Evolutionary conservation across 2,888 invertebrate genomes (phyloP).

Genomic region (Lepidocyrtinus sp.): DNA sequence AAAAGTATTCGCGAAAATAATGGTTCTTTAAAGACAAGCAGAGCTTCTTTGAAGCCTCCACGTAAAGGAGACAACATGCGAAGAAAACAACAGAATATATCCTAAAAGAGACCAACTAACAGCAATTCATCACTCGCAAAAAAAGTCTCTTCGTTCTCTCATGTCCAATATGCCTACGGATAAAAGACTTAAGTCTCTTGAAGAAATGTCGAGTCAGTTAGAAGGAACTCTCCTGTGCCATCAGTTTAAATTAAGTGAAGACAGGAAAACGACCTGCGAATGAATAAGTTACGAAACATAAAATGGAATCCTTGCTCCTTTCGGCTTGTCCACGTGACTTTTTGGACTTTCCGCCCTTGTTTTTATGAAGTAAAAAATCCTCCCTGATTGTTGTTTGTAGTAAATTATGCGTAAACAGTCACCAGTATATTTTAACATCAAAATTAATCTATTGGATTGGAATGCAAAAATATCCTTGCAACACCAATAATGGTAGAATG

Average conservation of each 20-base stretch:
- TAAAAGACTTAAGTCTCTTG: slow-evolving; percentile 33
- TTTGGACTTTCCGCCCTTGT: not conserved
- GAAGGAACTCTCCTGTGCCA: no score
- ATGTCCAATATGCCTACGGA: not conserved
- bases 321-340: not conserved
- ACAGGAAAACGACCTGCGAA: not conserved
- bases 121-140: slow-evolving; percentile 49
- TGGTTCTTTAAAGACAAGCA: not conserved
- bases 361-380: no score
- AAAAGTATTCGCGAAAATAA: slow-evolving; percentile 42
- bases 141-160: slow-evolving; percentile 28
- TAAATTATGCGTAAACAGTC: no score
- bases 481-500: not conserved
- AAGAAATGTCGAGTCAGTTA: no score
- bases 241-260: not conserved
- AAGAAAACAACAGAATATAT: not conserved
- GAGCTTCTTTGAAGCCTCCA: not conserved
- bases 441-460: no score
- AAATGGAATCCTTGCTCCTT: not conserved
- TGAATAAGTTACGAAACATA: not conserved
- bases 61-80: not conserved
- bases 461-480: not conserved
- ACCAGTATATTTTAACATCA: no score
- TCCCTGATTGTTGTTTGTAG: no score
- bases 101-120: slow-evolving; percentile 18